A percentile compares a stretch with the other conserved stretches of the same genome.
These are phyloP conservation scores for Apamea epomidion DNA, from an alignment of 2,888 invertebrate genomes.

Conservation along the genomic window DNA sequence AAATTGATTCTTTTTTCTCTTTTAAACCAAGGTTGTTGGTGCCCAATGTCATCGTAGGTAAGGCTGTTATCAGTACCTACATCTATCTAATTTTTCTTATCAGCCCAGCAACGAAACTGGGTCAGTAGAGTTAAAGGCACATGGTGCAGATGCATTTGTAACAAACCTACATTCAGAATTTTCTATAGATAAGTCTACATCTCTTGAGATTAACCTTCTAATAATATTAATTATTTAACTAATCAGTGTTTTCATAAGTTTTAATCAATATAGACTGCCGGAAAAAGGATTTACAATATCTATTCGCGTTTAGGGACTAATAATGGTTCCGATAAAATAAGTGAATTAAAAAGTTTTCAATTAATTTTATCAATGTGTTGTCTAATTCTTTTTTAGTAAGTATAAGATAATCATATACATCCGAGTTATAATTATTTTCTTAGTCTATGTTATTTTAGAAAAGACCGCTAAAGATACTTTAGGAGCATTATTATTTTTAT, in stretches of 20 bases:
- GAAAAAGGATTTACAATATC: constrained; percentile 35
- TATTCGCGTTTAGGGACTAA: not conserved
- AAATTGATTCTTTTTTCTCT: not conserved
- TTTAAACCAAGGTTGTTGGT: constrained; percentile 76
- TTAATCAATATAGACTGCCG: constrained; percentile 9
- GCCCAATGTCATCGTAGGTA: constrained; percentile 85
- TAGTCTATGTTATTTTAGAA: not conserved
- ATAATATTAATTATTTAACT: not conserved
- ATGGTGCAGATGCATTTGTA: constrained; percentile 66
- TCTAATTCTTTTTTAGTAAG: not conserved
- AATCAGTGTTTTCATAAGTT: not conserved
- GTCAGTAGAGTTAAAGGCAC: constrained; percentile 76
- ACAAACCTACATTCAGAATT: constrained; percentile 32
- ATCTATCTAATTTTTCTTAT: constrained; percentile 86
- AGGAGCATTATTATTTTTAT: not conserved
- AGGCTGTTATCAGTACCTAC: constrained; percentile 80
- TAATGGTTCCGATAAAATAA: constrained; percentile 5
- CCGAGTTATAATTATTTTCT: not conserved
- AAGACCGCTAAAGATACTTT: not conserved
- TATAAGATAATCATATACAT: constrained; percentile 1
- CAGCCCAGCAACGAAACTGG: constrained; percentile 77
- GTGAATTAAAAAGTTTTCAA: not conserved
- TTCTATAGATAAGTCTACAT: constrained; percentile 17
- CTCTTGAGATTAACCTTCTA: constrained; percentile 26
- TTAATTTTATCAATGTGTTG: not conserved